Evolutionary conservation across 2,888 invertebrate genomes (phyloP).

Genomic region (Dendrolimus pini): DNA sequence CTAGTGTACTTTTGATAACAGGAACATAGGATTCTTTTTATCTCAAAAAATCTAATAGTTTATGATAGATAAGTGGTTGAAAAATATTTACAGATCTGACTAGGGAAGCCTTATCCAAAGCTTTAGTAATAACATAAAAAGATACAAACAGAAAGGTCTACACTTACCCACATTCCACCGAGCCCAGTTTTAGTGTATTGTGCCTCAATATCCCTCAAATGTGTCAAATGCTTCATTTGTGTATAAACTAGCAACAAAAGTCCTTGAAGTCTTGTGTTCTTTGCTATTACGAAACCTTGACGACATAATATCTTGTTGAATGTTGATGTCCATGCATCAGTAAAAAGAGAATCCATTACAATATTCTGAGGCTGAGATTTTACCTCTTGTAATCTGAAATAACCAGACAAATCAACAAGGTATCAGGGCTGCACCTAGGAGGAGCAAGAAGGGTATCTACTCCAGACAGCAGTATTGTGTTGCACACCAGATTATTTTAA

Average conservation of each 20-base stretch:
- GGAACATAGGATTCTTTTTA: no score
- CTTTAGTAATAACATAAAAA: no score
- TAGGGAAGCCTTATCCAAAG: no score
- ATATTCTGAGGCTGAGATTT: conserved; percentile 92
- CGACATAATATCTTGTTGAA: conserved; percentile 82
- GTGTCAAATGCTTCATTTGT: conserved; percentile 86
- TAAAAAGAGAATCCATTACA: conserved; percentile 86
- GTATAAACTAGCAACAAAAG: conserved; percentile 87
- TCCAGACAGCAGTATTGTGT: no score
- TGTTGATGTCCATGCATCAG: conserved; percentile 89
- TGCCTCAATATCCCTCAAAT: conserved; percentile 89
- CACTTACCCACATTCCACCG: conserved; percentile 92
- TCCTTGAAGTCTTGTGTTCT: conserved; percentile 90
- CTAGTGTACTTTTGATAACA: no score
- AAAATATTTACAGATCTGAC: no score
- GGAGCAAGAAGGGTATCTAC: no score
- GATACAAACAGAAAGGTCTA: no score
- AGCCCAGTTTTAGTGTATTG: conserved; percentile 93
- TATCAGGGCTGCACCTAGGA: no score
- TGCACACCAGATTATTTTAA: no score
- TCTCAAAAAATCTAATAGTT: no score
- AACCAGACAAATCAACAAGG: conserved; percentile 1
- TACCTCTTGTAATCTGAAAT: conserved; percentile 88
- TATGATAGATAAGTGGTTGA: no score
- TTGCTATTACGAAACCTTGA: conserved; percentile 85